Base-by-base conservation (phyloP, 2,888 invertebrate species). In the Sphinx pinastri region DNA sequence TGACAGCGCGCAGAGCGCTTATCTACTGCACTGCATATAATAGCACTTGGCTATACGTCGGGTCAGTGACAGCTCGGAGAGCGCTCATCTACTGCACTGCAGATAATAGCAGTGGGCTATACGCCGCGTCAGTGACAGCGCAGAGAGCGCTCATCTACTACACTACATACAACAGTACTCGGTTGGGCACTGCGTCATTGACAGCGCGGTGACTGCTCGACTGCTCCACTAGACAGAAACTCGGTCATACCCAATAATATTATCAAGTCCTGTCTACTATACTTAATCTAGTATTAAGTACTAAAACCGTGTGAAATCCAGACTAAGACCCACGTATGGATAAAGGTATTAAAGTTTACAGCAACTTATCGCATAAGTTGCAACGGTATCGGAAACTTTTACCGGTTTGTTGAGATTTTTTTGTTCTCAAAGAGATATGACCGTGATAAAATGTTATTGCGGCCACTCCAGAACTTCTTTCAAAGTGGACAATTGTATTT, bases 361-460 rank as follows among this genome's bases (percentile, higher is more conserved):
- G 54, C n/a, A 55, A 25, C 51, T 60, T 19, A 49, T 47, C 63
- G 45, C 38, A 14, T 19, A 69, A 69, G 45, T 69, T 69, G 60
- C 69, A 69, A 13, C 54, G 69, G 63, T 69, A 52, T 54, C 25
- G 51, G 47, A 60, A 54, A 59, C 57, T 47, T 58, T 58, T 68
- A 57, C 47, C 38, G 31, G 55, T 57, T 57, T 58, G 63, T 54
- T 63, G 45, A 58, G 45, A 25, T 45, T 69, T 63, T 68, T 69
- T 69, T 63, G 47, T 31, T 47, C 25, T 19, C 25, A 68, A 13
- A n/a, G 57, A 54, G 49, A 69, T 52, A 51, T 47, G 14, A 25
- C 38, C 19, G 69, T 55, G 69, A 69, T 69, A 63, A 54, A 69
- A 63, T 47, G 69, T 69, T 69, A 69, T 63, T 59, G 54, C 54